Evolutionary conservation across 2,113 vertebrate species (phyloP), one percentile per base, ranked within the genome.

Genomic region (Pluvialis apricaria): DNA sequence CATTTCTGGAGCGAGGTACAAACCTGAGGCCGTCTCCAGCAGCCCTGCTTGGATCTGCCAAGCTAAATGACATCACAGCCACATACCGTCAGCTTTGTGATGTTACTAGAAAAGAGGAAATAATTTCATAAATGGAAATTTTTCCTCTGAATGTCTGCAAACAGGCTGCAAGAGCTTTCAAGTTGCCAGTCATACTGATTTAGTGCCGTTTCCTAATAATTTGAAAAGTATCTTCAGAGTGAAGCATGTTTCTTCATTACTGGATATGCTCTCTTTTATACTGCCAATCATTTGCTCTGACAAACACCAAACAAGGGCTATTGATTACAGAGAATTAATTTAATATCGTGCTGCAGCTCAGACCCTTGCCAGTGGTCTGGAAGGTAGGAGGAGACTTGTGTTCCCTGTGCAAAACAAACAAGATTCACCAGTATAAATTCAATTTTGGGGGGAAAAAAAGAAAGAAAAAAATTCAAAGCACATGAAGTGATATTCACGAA

Each of bases 381-480:
- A 55, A 72, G 55, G 55, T 66, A 16, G 38, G 51, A 55, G 44
- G 45, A 54, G 10, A 25, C 38, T 38, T 28, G 7, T 71, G 29
- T 22, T 58, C 17, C 44, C n/a, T 2, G 1, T 18, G 51, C 34
- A 77, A 61, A 79, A 29, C 49, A 82, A 75, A 21, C 26, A 66
- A 19, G 12, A 40, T 32, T 70, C 55, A 21, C 42, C 15, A 18
- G 44, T 9, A 11, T 14, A 52, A 60, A 24, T 76, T 76, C 15
- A n/a, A 7, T 2, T 42, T 25, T 5, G 2, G 6, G 8, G 4
- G 5, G 9, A 8, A 2, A 2, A 12, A 1, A 22, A 36, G 5
- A 13, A 25, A 57, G 13, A n/a, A 42, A n/a, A 3, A 32, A 60
- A 49, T 51, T 44, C 28, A 9, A 36, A 61, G 14, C 34, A 22